Evolutionary conservation across 2,888 invertebrate genomes (phyloP), one percentile per base, ranked within the genome.

Genomic region (Apodemia duryi): DNA sequence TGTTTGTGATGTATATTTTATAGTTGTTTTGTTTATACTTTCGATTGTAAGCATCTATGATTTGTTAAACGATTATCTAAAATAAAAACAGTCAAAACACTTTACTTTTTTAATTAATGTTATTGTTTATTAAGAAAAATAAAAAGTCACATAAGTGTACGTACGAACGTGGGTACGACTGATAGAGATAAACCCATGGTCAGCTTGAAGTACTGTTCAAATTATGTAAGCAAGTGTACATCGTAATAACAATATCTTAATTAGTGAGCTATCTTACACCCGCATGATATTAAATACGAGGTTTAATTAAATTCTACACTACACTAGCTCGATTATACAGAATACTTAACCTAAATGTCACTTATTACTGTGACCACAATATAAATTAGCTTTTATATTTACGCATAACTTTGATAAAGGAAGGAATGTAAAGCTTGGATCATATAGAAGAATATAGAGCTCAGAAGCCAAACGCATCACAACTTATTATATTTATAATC

Each of bases 161-260:
- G 6, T 38, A 6, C 1, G 38, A 6, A 38, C 38, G 38, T 6
- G 6, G 38, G 38, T 1, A 38, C 38, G 7, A 38, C 6, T 38
- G 3, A 0, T 38, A 3, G 7, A 43, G 43, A 43, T 43, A 43
- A 43, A 10, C 43, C 43, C 10, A 6, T 43, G 6, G 11, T 11
- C 43, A 43, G 43, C 43, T 3, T 43, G 11, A 3, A 43, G 3
- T 43, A 43, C 11, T 11, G 10, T 43, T 43, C 11, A 54, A 54
- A 29, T 54, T 29, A 54, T 54, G 28, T 54, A 54, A 54, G 54
- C 54, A 11, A 54, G 10, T 32, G 28, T 62, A 41, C 43, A 7
- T 43, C 3, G 43, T 43, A 43, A 43, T 43, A 62, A 38, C 51
- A 51, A 52, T 49, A 63, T 63, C 57, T 66, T 67, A 68, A 70